Conservation (phyloP, 2,113 vertebrate genomes). For the Gasterosteus nipponicus region DNA sequence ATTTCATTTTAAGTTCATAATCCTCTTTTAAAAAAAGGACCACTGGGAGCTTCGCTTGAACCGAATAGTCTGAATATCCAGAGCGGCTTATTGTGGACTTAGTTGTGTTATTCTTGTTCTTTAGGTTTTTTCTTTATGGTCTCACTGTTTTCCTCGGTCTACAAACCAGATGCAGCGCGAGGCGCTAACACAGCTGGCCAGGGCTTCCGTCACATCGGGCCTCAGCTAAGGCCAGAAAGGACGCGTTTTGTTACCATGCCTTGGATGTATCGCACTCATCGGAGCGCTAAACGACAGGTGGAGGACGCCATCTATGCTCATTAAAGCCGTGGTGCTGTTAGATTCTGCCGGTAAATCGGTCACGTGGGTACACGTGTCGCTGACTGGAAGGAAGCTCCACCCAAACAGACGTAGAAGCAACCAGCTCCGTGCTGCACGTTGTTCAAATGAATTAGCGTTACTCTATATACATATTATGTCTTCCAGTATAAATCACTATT, state of each 20-base stretch:
- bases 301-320: neutral
- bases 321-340: neutral
- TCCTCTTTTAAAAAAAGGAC: conserved; percentile 22
- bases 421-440: neutral
- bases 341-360: conserved; percentile 19
- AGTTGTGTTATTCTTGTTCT: neutral
- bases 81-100: neutral
- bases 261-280: neutral
- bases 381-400: too few relatives aligned
- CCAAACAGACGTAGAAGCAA: too few relatives aligned
- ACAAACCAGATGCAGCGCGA: neutral
- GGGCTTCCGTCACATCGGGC: neutral
- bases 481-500: too few relatives aligned
- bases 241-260: neutral
- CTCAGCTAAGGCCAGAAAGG: neutral
- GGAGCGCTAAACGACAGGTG: neutral
- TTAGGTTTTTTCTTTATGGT: neutral
- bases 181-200: neutral
- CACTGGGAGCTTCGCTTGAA: neutral
- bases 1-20: conserved; percentile 15
- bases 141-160: neutral
- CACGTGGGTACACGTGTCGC: neutral
- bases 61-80: neutral
- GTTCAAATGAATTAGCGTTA: neutral
- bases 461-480: too few relatives aligned